phyloP scores from a whole-genome alignment of 2,797 vertebrate genomes.

The Lophotriccus pileatus region DNA sequence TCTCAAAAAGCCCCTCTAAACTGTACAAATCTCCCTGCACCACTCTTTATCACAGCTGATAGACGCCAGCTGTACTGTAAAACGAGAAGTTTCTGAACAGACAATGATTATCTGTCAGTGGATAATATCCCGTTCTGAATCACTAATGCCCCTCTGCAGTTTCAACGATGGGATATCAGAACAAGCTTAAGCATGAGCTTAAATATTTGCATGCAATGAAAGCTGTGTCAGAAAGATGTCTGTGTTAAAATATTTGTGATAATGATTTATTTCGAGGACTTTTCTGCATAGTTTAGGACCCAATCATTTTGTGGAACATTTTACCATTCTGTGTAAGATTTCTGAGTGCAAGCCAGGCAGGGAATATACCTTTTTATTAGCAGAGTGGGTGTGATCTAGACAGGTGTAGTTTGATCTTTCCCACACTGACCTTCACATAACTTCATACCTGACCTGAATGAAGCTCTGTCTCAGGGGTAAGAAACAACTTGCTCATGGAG shows the following conservation, averaged over 20 bases:
- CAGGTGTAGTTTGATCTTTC: neutral
- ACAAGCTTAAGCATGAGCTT: neutral
- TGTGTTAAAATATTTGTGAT: neutral
- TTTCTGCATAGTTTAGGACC: neutral
- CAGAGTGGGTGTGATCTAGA: neutral
- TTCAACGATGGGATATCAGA: neutral
- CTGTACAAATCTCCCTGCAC: neutral
- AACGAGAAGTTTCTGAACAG: neutral
- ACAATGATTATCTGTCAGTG: conserved; percentile 10
- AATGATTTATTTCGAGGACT: neutral
- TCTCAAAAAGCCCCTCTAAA: neutral
- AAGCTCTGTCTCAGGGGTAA: neutral
- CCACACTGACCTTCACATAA: neutral
- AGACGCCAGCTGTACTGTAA: conserved; percentile 26
- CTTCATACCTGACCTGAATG: neutral
- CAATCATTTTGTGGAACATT: neutral
- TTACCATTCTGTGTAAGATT: neutral
- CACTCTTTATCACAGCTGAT: neutral
- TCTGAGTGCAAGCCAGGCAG: neutral
- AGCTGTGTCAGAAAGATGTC: neutral
- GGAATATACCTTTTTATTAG: neutral
- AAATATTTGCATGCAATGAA: neutral
- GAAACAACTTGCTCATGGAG: neutral
- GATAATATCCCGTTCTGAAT: conserved; percentile 8
- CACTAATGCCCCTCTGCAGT: conserved; percentile 18